Evolutionary conservation across 2,797 vertebrate genomes (phyloP).

Genomic region (Stomatorhinus walkeri): DNA sequence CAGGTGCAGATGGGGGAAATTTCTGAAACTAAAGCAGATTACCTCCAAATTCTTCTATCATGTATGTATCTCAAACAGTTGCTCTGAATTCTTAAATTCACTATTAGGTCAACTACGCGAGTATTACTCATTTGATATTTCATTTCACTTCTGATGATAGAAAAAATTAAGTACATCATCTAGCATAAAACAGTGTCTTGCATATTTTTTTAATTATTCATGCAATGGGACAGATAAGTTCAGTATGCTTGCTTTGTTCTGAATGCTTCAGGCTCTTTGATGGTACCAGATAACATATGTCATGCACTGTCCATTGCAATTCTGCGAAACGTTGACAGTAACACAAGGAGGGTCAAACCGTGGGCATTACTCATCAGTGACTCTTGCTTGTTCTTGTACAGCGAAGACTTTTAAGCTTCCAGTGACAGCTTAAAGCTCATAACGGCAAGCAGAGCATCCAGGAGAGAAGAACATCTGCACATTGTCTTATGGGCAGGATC

Average conservation of each 20-base stretch:
- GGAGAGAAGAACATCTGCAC: neutral
- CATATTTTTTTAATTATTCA: neutral
- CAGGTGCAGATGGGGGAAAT: neutral
- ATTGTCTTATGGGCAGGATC: neutral
- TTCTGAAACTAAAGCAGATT: neutral
- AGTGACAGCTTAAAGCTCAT: constrained; percentile 16
- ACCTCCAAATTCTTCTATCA: neutral
- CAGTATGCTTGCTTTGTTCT: neutral
- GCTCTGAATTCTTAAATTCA: neutral
- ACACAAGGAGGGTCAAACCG: constrained; percentile 33
- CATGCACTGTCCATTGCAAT: constrained; percentile 8
- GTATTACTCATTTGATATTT: neutral
- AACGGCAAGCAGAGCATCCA: constrained; percentile 8
- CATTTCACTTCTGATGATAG: neutral
- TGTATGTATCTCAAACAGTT: neutral
- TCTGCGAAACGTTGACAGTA: constrained; percentile 32
- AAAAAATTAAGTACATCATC: neutral
- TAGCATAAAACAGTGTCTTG: neutral
- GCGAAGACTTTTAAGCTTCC: neutral
- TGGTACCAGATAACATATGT: neutral
- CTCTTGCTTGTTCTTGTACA: constrained; percentile 18
- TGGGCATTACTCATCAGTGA: constrained; percentile 21
- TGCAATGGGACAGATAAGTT: neutral
- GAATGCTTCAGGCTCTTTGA: neutral
- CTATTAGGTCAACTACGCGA: neutral